Evolutionary conservation across 1,140 invertebrate species (phyloP).

Genomic region (Agrypnia vestita): DNA sequence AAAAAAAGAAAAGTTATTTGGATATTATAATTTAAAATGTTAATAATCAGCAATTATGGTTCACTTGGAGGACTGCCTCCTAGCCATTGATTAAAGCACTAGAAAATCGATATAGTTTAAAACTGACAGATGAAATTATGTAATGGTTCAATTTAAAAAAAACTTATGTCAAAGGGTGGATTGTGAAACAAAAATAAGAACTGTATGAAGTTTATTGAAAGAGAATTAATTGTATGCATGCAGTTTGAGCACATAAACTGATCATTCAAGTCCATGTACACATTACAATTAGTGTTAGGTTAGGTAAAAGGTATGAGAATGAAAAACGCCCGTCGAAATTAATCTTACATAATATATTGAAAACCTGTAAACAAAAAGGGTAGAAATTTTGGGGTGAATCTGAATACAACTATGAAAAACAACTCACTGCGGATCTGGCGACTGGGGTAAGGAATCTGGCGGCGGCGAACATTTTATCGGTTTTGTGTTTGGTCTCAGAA

Average conservation of each 20-base stretch:
- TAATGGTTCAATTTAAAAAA: constrained; percentile 9
- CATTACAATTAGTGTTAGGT: no score
- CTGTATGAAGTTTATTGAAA: neutral
- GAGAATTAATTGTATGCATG: no score
- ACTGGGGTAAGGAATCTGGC: constrained; percentile 84
- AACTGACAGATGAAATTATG: constrained; percentile 29
- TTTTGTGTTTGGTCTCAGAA: constrained; percentile 56
- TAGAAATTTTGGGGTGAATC: neutral
- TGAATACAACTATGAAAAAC: constrained; percentile 19
- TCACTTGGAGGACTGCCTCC: no score
- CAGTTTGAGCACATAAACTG: no score
- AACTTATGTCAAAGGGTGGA: constrained; percentile 9
- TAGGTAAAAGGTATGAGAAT: neutral
- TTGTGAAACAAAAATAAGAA: neutral
- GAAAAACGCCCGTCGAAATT: neutral
- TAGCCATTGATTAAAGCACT: no score
- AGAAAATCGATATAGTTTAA: neutral
- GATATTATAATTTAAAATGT: no score
- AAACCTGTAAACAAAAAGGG: neutral
- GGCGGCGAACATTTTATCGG: constrained; percentile 85
- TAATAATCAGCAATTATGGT: no score
- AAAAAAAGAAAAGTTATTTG: no score
- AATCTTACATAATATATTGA: constrained; percentile 24
- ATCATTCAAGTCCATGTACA: no score
- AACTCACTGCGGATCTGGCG: constrained; percentile 88